Percentiles rank a stretch among this genome's conserved stretches.
Evolutionary conservation across 2,113 vertebrate genomes (phyloP).

Genomic region (Pangasianodon gigas): DNA sequence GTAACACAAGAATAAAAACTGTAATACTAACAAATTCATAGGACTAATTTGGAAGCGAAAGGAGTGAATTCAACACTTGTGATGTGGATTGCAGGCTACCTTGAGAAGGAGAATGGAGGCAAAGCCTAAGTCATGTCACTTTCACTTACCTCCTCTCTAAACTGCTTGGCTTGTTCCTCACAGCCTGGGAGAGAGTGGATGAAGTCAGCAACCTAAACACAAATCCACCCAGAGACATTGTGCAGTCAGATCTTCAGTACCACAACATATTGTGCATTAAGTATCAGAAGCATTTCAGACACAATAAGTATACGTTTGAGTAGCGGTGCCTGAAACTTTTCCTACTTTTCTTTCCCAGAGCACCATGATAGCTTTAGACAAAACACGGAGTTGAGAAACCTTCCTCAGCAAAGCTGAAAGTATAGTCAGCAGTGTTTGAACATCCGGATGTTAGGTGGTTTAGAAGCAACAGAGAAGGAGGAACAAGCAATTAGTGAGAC

Average conservation of each 20-base stretch:
- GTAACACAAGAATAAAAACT: background rate
- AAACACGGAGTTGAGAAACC: background rate
- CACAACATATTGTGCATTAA: background rate
- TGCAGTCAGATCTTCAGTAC: background rate
- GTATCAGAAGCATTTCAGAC: background rate
- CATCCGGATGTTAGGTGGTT: background rate
- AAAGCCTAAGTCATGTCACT: background rate
- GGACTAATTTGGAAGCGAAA: background rate
- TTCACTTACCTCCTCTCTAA: slow-evolving; percentile 77
- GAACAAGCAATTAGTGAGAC: background rate
- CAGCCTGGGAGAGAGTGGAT: slow-evolving; percentile 79
- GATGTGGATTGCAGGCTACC: background rate
- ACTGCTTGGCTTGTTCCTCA: slow-evolving; percentile 76
- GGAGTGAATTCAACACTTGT: background rate
- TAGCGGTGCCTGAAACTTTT: background rate
- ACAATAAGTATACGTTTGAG: background rate
- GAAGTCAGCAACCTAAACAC: slow-evolving; percentile 73
- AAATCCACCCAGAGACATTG: slow-evolving; percentile 30
- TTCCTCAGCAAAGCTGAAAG: background rate
- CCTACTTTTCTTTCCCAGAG: background rate
- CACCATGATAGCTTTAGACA: background rate
- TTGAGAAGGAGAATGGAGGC: background rate
- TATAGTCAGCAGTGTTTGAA: background rate
- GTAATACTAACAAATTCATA: background rate
- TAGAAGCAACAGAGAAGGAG: background rate